phyloP scores from a whole-genome alignment of 2,113 vertebrate species.

The Toxotes chatareus region DNA sequence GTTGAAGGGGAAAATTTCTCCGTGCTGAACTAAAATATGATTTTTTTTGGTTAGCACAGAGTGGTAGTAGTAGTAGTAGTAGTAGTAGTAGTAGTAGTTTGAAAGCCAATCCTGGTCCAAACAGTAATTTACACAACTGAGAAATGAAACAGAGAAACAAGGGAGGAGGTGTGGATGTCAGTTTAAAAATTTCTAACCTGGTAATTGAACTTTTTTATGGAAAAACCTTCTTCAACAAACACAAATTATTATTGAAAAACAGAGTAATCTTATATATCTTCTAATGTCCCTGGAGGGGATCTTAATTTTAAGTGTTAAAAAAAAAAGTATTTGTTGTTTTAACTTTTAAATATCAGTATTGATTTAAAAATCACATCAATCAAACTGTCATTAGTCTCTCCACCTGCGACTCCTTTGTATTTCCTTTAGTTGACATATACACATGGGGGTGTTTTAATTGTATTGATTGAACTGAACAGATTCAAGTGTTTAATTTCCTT shows the following conservation, averaged over 20 bases:
- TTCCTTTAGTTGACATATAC: constrained; percentile 10
- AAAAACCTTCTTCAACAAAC: neutral
- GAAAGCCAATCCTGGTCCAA: too few relatives aligned
- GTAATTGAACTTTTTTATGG: neutral
- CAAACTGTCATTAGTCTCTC: constrained; percentile 1
- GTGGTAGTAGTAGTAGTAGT: too few relatives aligned
- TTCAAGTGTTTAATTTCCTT: constrained; percentile 14
- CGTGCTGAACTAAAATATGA: too few relatives aligned
- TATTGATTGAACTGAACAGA: constrained; percentile 11
- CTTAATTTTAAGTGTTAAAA: too few relatives aligned
- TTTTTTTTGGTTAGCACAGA: too few relatives aligned
- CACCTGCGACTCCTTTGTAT: neutral
- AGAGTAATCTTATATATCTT: neutral
- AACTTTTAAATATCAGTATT: neutral
- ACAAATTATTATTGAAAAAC: neutral
- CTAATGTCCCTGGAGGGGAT: neutral
- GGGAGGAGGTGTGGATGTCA: too few relatives aligned
- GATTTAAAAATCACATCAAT: constrained; percentile 8
- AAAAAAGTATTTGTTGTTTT: too few relatives aligned
- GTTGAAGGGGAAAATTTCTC: too few relatives aligned
- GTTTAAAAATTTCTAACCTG: neutral
- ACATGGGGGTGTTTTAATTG: constrained; percentile 5
- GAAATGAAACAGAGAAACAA: too few relatives aligned
- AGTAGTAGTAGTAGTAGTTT: too few relatives aligned
- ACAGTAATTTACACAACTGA: too few relatives aligned